Base-by-base conservation (phyloP, 2,888 invertebrate species). In the Mesoligia furuncula region DNA sequence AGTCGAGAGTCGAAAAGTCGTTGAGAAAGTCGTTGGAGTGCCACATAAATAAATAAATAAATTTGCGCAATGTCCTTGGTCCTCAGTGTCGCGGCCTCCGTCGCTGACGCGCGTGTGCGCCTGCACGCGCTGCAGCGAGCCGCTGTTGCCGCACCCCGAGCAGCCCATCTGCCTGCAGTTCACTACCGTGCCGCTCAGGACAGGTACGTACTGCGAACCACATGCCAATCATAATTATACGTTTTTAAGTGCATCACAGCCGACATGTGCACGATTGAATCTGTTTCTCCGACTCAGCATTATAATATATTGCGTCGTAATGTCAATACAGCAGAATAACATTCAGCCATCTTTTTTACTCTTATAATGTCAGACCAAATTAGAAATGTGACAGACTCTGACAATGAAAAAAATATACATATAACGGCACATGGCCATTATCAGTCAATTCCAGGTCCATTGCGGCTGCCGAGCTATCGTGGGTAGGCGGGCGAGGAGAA, bases 111-210 rank as follows among this genome's bases (percentile, higher is more conserved):
- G 93, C 48, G 88, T 92, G 73, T 95, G 95, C 62, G 61, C 88
- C 1, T 95, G 95, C 85, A 48, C 36, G 54, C 39, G 8, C 3
- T 66, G 77, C 64, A 24, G 78, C 15, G 84, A 81, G 79, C 92
- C 91, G 0, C 31, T 76, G 2, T 42, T 92, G 36, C 91, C 90
- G 0, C 90, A 83, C 4, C 83, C 78, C 31, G 71, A 51, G 4
- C 89, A 91, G 17, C 88, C 91, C 0, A 75, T 85, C 68, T 93
- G 93, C 39, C 84, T 95, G 81, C 94, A 95, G 88, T 94, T 92
- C 75, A 83, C 66, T 20, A 77, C 80, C 20, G 7, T 94, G 42
- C 93, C 94, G 0, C 80, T 94, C 1, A 84, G 87, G 6, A 93
- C 92, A 42, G 94, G 95, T 95, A 67, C 51, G 31, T 51, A 51